Evolutionary conservation across 2,113 vertebrate genomes (phyloP), one percentile per base, ranked within the genome.

Genomic region (Hypocryptadius cinnamomeus): DNA sequence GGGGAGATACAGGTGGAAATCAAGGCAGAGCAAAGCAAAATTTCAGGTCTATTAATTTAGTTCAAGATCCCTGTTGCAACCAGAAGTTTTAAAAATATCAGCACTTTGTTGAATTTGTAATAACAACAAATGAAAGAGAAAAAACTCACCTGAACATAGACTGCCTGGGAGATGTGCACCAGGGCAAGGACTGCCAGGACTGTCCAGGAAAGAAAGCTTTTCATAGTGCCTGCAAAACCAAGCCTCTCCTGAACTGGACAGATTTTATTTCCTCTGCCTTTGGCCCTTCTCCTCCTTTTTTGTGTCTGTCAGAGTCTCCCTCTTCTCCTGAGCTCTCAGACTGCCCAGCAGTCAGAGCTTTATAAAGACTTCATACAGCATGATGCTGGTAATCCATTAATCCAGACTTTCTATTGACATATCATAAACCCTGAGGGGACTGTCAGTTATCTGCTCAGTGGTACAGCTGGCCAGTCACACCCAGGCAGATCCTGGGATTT

Each of bases 331-430:
- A 51, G 63, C 11, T 37, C 50, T 74, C 31, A 33, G 65, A 28
- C 18, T 3, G 2, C 27, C n/a, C 19, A 37, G 65, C 24, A 59
- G 10, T 10, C 61, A 22, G 48, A 72, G 56, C 50, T 82, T 87
- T 96, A 95, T 95, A 94, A 93, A 87, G 87, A 24, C 28, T 71
- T 60, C 73, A 25, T 25, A 17, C 3, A 56, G 22, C 19, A 13
- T 25, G 40, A 30, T 2, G 15, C 70, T 82, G 57, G 94, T 96
- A 89, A 96, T 79, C 66, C 87, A 96, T 96, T 96, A 96, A 96
- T 30, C 87, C 35, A 64, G 79, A 25, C 13, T 44, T 86, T 63
- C 89, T 79, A 95, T 72, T 89, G 95, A 11, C 84, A 6, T 37
- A 37, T 28, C 51, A 76, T 96, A 96, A 96, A 93, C 10, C 24